Percentiles rank a stretch among this genome's conserved stretches.
Conservation (phyloP, 2,113 vertebrate genomes). For the Neodontobutis hainanensis region DNA sequence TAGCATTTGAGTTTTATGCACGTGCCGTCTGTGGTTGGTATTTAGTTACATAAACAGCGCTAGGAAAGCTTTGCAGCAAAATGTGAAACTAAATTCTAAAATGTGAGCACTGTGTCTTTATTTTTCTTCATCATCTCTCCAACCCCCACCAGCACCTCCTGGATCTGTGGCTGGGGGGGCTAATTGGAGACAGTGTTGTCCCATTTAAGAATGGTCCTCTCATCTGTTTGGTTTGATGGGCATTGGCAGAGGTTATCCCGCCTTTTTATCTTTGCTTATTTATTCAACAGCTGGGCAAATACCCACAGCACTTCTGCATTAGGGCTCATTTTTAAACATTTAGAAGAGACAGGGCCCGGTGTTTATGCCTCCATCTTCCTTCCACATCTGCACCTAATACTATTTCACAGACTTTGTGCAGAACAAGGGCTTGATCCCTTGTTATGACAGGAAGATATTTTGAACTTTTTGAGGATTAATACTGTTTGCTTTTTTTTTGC, state of each 20-base stretch:
- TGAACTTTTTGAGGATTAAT: conserved; percentile 79
- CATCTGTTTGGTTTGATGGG: conserved; percentile 74
- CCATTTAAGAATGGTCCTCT: conserved; percentile 48
- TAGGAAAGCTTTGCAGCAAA: background rate
- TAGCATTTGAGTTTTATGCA: too few species aligned
- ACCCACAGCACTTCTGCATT: conserved; percentile 77
- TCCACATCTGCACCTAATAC: conserved; percentile 80
- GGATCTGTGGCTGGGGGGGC: conserved; percentile 29
- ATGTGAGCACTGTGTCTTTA: background rate
- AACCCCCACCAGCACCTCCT: conserved; percentile 17
- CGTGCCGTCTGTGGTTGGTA: too few species aligned
- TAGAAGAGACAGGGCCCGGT: conserved; percentile 73
- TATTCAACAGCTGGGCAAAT: conserved; percentile 80
- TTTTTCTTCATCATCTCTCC: background rate
- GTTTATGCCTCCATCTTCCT: conserved; percentile 76
- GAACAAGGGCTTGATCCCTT: conserved; percentile 73
- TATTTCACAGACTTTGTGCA: conserved; percentile 68
- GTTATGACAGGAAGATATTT: conserved; percentile 80
- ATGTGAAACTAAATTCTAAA: background rate
- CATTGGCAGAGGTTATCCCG: conserved; percentile 69
- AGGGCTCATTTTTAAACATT: conserved; percentile 78
- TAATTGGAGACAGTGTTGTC: conserved; percentile 66
- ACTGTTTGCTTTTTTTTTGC: conserved; percentile 78
- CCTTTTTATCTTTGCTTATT: conserved; percentile 78
- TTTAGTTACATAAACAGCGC: background rate